Evolutionary conservation across 2,888 invertebrate species (phyloP), one percentile per base, ranked within the genome.

Genomic region (Pseudococcus jackbeardsleyi): DNA sequence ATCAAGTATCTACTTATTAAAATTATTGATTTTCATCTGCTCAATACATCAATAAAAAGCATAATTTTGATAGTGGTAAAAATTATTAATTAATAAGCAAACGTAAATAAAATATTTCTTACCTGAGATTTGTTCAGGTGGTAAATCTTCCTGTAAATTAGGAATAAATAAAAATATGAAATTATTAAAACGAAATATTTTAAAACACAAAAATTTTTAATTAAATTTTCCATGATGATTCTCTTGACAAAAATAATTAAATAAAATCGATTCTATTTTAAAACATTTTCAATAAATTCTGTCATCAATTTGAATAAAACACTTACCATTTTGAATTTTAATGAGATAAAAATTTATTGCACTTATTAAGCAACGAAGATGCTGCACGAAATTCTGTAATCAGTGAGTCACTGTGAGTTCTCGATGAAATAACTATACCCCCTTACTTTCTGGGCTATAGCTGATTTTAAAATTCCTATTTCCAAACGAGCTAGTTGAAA

Each of bases 61-160:
- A 42, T 42, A 8, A 42, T 42, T 42, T 42, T 42, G 3, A 42
- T 42, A 9, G 8, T 5, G 9, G 5, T 33, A 42, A 42, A 42
- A 42, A 42, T 42, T 6, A 42, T 42, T 33, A 33, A 33, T 33
- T 2, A 3, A 33, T 33, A 33, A 3, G 3, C 6, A 46, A 12
- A 50, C n/a, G 15, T n/a, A 15, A 79, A 48, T 5, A 5, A 22
- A 64, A 64, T 22, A 22, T 64, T 48, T 79, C 22, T 94, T 93
- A 96, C 96, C 96, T 92, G 96, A 96, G 91, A 96, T 95, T 93
- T 97, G 97, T 94, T 97, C 97, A 92, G 96, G 94, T 89, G 97
- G 97, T 91, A 97, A 94, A 93, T 97, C 97, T 92, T 97, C 96
- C 96, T 96, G 93, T 90, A 93, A 94, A 91, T 11, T 11, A 22